Evolutionary conservation across 23 tunicate genomes (phyloP).

Genomic region (Halocynthia roretzi): DNA sequence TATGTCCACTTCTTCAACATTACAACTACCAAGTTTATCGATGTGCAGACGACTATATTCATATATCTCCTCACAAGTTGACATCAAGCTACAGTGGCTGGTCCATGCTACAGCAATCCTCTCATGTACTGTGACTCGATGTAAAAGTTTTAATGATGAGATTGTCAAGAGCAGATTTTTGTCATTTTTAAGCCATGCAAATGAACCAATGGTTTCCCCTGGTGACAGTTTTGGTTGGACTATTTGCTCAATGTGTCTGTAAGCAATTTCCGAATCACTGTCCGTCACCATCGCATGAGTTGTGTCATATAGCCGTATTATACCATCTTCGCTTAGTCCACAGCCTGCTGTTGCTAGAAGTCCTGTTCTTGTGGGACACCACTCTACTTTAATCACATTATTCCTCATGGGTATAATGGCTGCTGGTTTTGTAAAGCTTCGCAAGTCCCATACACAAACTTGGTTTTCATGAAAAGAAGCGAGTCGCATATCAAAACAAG

Average conservation of each 20-base stretch:
- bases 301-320: conserved; percentile 27
- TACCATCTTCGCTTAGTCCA: background rate
- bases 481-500: conserved; percentile 35
- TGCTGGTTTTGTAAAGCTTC: conserved; percentile 51
- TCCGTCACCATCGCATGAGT: conserved; percentile 33
- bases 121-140: conserved; percentile 27
- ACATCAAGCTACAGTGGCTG: conserved; percentile 5
- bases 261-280: conserved; percentile 27
- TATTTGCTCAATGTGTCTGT: conserved; percentile 30
- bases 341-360: conserved; percentile 29
- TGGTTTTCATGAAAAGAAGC: conserved; percentile 50
- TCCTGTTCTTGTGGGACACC: conserved; percentile 50
- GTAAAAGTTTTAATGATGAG: conserved; percentile 14
- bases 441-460: conserved; percentile 44
- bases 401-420: conserved; percentile 20
- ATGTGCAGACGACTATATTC: background rate
- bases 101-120: conserved; percentile 29
- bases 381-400: conserved; percentile 30
- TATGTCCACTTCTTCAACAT: background rate
- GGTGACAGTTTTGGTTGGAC: conserved; percentile 18
- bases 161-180: conserved; percentile 26
- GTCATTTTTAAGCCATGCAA: conserved; percentile 33
- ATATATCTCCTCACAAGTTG: conserved; percentile 15
- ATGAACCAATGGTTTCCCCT: conserved; percentile 23
- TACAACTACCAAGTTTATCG: background rate